phyloP scores from a whole-genome alignment of 1,140 invertebrate genomes.

The Conopomorpha cramerella region DNA sequence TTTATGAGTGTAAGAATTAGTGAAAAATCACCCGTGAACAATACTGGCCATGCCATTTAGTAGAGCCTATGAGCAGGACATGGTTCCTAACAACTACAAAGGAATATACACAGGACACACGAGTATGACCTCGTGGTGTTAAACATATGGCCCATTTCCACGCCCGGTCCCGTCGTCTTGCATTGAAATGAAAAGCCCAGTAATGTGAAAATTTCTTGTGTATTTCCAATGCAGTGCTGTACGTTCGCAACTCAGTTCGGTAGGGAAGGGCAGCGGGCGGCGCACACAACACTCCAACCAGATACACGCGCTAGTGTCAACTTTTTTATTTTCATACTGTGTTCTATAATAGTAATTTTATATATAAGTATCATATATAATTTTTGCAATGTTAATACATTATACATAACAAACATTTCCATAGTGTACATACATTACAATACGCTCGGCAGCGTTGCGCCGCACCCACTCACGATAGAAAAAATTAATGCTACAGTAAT shows the following conservation, averaged over 20 bases:
- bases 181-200: slow-evolving; percentile 32
- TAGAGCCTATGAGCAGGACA: too few relatives aligned
- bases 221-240: slow-evolving; percentile 28
- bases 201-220: slow-evolving; percentile 39
- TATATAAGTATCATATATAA: slow-evolving; percentile 59
- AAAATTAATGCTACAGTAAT: slow-evolving; percentile 55
- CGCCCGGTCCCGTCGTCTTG: too few relatives aligned
- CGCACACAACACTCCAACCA: slow-evolving; percentile 22
- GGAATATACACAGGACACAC: too few relatives aligned
- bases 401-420: slow-evolving; percentile 58
- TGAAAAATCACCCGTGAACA: too few relatives aligned
- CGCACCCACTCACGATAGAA: slow-evolving; percentile 51
- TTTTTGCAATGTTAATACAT: slow-evolving; percentile 60
- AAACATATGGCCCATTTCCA: too few relatives aligned
- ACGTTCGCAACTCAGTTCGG: slow-evolving; percentile 14
- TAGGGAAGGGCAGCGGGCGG: slow-evolving; percentile 8
- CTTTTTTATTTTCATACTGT: slow-evolving; percentile 57
- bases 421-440: slow-evolving; percentile 55
- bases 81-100: too few relatives aligned
- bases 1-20: too few relatives aligned
- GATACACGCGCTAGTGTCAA: slow-evolving; percentile 46
- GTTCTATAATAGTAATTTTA: slow-evolving; percentile 60
- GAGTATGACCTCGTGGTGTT: too few relatives aligned
- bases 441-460: slow-evolving; percentile 17
- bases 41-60: too few relatives aligned